Evolutionary conservation across 2,797 vertebrate species (phyloP), one percentile per base, ranked within the genome.

Genomic region (Gymnopithys bicolor): DNA sequence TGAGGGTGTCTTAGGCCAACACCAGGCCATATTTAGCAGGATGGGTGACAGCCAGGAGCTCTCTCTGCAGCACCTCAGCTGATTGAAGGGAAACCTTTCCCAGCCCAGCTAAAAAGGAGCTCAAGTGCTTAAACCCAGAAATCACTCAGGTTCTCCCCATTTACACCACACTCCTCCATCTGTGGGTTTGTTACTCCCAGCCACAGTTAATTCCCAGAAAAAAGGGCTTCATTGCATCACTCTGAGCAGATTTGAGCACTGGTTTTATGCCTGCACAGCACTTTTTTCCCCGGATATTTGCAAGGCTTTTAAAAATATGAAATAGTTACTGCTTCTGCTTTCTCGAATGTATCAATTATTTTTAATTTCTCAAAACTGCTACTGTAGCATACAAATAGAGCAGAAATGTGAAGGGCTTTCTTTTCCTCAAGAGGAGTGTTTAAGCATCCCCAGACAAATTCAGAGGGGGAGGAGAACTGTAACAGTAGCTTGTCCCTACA

Each of bases 241-340:
- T 84, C 68, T 0, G 63, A 84, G 77, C 84, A 89, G 86, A 89
- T 80, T 73, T 68, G 18, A 76, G 89, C 66, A 43, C 27, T 10
- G 41, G 10, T 4, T 77, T 93, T 92, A 22, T 95, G 95, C 95
- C 52, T 24, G 49, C 90, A 4, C 93, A 94, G 96, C 93, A 89
- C 33, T 93, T 95, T 93, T 41, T 32, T 88, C 46, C 66, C 77
- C 86, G 92, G 86, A 28, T 93, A 93, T 84, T 91, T 95, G 94
- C 93, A 95, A 95, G 91, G 94, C 96, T 94, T 95, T 96, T 95
- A 95, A 82, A 96, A 96, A 95, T 92, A 95, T 89, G 94, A 92
- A 92, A 90, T 67, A 87, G 63, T 91, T 84, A 59, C 73, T 90
- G 85, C 94, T 82, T 25, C 51, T 78, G 93, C 95, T 91, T 86